Base-by-base conservation (phyloP, 2,113 vertebrate genomes). In the Alectura lathami region DNA sequence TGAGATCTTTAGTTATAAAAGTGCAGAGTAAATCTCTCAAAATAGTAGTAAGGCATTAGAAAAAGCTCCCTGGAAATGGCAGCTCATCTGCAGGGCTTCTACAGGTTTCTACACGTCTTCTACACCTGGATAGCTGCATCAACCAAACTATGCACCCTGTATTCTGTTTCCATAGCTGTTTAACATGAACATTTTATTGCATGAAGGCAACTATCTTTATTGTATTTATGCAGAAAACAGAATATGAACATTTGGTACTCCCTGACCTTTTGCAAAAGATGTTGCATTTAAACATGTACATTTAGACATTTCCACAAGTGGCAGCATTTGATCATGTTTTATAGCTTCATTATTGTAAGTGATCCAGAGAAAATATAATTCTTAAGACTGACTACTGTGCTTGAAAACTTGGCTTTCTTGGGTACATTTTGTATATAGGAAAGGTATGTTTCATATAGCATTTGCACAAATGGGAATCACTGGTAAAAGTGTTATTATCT, bases 111-210 rank as follows among this genome's bases (percentile, higher is more conserved):
- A 34, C 93, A 27, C 0, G 84, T 80, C 67, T 22, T 26, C 53
- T 17, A 5, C 84, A 92, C 89, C 86, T 96, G 94, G 69, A 3
- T 13, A 64, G 78, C 86, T 87, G n/a, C 85, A n/a, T n/a, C 48
- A 5, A 22, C 57, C 75, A 40, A 69, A 62, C 43, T 62, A 62
- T 89, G 83, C 53, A 18, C 17, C 74, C 84, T 72, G 23, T 23
- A n/a, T 73, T 74, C 89, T 72, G 20, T 18, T 64, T 68, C 87
- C 70, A 29, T 1, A 21, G 93, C 47, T 68, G 34, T 56, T 50
- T 30, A 23, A 30, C 13, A 64, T 57, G 45, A 85, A 10, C 30
- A 0, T 21, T 82, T 63, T 5, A 36, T 2, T 83, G 74, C 82
- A 29, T 34, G 17, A 14, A 69, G 51, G 45, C 12, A 11, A n/a